A percentile compares a stretch with the other conserved stretches of the same genome.
phyloP scores from a whole-genome alignment of 2,113 vertebrate species.

The Ciconia maguari region DNA sequence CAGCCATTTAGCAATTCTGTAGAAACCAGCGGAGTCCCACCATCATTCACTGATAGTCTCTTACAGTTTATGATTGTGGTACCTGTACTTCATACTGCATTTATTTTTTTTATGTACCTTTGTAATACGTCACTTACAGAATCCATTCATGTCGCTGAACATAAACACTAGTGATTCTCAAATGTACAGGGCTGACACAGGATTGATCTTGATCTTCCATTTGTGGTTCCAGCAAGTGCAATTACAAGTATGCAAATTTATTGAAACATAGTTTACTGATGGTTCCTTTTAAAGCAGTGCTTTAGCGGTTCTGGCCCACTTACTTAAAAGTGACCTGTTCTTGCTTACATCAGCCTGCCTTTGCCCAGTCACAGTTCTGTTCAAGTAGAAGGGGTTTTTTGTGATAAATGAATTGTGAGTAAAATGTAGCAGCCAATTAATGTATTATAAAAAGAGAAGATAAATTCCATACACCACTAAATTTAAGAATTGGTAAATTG shows the following conservation, averaged over 20 bases:
- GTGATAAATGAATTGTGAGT: not conserved
- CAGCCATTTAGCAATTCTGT: not conserved
- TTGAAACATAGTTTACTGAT: not conserved
- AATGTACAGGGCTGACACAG: not conserved
- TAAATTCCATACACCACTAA: not conserved
- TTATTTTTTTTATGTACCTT: not conserved
- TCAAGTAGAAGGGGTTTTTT: not conserved
- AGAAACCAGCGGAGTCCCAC: not conserved
- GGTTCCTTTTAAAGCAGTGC: not conserved
- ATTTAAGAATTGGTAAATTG: not conserved
- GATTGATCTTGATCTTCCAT: not conserved
- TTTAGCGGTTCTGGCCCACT: not conserved
- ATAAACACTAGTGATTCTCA: not conserved
- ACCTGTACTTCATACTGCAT: not conserved
- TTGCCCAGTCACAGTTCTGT: not conserved
- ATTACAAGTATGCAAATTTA: not conserved
- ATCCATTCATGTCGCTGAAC: not conserved
- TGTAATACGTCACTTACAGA: rapidly evolving
- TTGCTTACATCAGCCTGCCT: not conserved
- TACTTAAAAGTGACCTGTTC: not conserved
- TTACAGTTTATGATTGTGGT: no score
- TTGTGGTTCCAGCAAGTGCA: not conserved
- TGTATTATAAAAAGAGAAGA: not conserved
- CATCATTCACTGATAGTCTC: no score
- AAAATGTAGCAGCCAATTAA: not conserved